Percentiles rank a stretch among this genome's conserved stretches.
These are phyloP conservation scores for Pandemis cinnamomeana DNA, from an alignment of 2,888 invertebrate genomes.

Conservation along the genomic window DNA sequence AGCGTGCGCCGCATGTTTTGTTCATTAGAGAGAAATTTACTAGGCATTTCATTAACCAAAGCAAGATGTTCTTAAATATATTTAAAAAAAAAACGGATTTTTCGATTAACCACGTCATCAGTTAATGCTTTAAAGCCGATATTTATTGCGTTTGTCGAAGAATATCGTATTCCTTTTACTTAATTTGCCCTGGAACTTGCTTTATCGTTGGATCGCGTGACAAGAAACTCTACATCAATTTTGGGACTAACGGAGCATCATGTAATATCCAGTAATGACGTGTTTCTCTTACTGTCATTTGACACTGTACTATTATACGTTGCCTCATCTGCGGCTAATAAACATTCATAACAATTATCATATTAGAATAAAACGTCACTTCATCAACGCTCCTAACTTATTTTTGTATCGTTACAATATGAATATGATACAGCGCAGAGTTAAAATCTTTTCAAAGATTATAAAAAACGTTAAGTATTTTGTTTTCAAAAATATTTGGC, in stretches of 20 bases:
- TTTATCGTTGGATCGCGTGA: slow-evolving; percentile 79
- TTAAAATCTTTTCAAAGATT: no score
- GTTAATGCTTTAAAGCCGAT: not conserved
- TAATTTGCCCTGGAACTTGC: slow-evolving; percentile 59
- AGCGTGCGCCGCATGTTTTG: slow-evolving; percentile 20
- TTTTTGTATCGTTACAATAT: slow-evolving; percentile 1
- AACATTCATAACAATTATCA: slow-evolving; percentile 45
- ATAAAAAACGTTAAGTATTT: not conserved
- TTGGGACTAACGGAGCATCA: slow-evolving; percentile 72
- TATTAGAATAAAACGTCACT: slow-evolving; percentile 13
- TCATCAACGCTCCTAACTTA: slow-evolving; percentile 4
- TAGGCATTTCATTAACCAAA: not conserved
- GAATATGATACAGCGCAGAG: not conserved
- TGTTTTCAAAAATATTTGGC: not conserved
- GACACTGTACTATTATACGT: slow-evolving; percentile 53
- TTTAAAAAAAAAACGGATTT: not conserved
- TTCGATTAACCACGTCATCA: not conserved
- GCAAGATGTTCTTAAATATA: not conserved
- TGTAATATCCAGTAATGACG: slow-evolving; percentile 80
- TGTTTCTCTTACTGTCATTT: slow-evolving; percentile 78
- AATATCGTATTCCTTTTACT: slow-evolving; percentile 53
- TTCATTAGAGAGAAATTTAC: not conserved
- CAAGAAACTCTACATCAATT: slow-evolving; percentile 69
- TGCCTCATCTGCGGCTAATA: slow-evolving; percentile 47
- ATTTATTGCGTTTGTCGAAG: slow-evolving; percentile 31